Percentiles rank a stretch among this genome's conserved stretches.
Evolutionary conservation across 92 coral and sea anemone genomes (phyloP).

Genomic region (Galaxea fascicularis): DNA sequence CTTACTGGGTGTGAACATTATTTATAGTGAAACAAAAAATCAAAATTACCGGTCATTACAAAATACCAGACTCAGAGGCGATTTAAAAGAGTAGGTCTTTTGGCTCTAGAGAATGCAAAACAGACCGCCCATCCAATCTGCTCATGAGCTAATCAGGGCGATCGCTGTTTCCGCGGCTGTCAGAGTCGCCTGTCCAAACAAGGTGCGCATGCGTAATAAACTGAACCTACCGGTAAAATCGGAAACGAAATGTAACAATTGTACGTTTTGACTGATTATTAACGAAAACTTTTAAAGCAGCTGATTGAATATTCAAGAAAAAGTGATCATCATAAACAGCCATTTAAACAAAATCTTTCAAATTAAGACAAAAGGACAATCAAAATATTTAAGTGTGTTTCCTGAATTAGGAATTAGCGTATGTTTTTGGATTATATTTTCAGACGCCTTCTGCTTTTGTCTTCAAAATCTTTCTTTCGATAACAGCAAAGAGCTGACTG

Average conservation of each 20-base stretch:
- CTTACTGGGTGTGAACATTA: constrained; percentile 81
- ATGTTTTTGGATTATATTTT: too few relatives aligned
- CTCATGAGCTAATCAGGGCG: neutral
- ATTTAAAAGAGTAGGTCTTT: too few relatives aligned
- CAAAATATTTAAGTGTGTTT: neutral
- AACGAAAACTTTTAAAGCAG: neutral
- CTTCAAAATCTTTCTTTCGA: too few relatives aligned
- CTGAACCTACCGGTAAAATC: too few relatives aligned
- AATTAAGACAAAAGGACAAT: neutral
- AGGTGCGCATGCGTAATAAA: too few relatives aligned
- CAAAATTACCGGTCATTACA: too few relatives aligned
- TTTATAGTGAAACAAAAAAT: too few relatives aligned
- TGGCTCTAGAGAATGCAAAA: too few relatives aligned
- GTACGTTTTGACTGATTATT: neutral
- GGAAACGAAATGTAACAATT: too few relatives aligned
- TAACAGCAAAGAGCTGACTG: too few relatives aligned
- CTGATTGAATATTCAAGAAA: neutral
- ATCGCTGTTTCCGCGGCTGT: neutral
- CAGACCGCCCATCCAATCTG: neutral
- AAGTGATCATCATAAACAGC: neutral
- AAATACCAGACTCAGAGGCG: too few relatives aligned
- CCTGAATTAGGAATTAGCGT: neutral
- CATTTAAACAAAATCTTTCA: neutral
- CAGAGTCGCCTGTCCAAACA: neutral
- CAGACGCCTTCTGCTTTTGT: too few relatives aligned